Conservation (phyloP, 2,888 invertebrate species). For the Xestia rhomboidea region DNA sequence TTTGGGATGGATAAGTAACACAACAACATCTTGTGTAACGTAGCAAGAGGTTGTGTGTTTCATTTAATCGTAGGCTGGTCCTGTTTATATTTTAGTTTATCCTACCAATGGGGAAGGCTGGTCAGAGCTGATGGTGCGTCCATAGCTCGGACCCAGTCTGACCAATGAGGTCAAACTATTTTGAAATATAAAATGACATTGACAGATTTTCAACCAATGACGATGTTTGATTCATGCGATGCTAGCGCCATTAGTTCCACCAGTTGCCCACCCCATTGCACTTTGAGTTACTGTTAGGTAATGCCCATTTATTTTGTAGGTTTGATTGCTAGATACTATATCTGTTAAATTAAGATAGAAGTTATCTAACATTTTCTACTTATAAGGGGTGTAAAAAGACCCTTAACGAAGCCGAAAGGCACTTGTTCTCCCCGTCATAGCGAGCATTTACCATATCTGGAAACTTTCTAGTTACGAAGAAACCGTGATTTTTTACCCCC, state of each 20-base stretch:
- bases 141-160: too few species aligned
- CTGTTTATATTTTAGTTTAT: conserved; percentile 15
- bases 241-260: too few species aligned
- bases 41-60: not conserved
- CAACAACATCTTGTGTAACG: conserved; percentile 19
- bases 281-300: not conserved
- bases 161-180: too few species aligned
- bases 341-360: conserved; percentile 20
- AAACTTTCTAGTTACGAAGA: too few species aligned
- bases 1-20: conserved; percentile 19
- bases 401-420: not conserved
- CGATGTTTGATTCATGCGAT: too few species aligned
- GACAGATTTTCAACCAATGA: too few species aligned
- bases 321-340: not conserved
- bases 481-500: not conserved
- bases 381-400: not conserved
- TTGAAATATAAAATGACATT: too few species aligned
- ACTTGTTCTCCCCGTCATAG: not conserved
- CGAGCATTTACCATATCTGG: too few species aligned
- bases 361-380: conserved; percentile 32
- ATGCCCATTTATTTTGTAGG: not conserved
- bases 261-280: too few species aligned
- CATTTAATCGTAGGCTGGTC: not conserved
- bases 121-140: too few species aligned
- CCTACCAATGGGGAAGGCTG: too few species aligned